Conservation (phyloP, 2,888 invertebrate genomes). For the Lepidonotus clava region DNA sequence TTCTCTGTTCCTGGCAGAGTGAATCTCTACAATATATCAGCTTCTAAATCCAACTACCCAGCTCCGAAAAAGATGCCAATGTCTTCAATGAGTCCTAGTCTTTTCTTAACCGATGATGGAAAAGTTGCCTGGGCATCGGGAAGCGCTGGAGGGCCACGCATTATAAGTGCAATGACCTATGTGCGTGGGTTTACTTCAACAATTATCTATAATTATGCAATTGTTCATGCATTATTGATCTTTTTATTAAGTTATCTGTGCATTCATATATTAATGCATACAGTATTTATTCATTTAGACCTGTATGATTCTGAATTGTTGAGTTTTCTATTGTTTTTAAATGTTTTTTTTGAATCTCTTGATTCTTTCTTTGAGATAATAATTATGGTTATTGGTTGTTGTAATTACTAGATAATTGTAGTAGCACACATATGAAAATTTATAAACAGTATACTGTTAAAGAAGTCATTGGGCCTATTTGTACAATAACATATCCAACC, state of each 20-base stretch:
- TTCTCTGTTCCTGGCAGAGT: constrained; percentile 86
- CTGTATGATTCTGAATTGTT: not conserved
- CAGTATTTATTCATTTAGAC: not conserved
- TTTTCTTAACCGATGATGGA: constrained; percentile 87
- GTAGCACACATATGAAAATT: too few species aligned
- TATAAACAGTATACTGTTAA: too few species aligned
- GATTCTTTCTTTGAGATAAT: too few species aligned
- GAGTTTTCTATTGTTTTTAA: too few species aligned
- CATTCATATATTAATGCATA: not conserved
- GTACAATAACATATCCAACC: not conserved
- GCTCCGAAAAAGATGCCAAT: constrained; percentile 90
- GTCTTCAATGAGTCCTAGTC: constrained; percentile 94
- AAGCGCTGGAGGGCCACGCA: constrained; percentile 94
- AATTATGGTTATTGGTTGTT: too few species aligned
- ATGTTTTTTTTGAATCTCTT: too few species aligned
- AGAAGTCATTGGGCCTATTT: not conserved
- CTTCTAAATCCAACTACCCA: constrained; percentile 92
- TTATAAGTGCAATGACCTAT: constrained; percentile 87
- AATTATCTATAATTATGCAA: not conserved
- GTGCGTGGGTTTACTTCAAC: constrained; percentile 56
- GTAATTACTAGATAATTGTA: too few species aligned
- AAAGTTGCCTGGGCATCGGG: constrained; percentile 87
- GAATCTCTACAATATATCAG: constrained; percentile 80
- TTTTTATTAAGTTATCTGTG: not conserved
- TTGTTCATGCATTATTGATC: not conserved